These are phyloP conservation scores for Pyrocoelia pectoralis DNA, from an alignment of 2,888 invertebrate species.

Conservation along the genomic window DNA sequence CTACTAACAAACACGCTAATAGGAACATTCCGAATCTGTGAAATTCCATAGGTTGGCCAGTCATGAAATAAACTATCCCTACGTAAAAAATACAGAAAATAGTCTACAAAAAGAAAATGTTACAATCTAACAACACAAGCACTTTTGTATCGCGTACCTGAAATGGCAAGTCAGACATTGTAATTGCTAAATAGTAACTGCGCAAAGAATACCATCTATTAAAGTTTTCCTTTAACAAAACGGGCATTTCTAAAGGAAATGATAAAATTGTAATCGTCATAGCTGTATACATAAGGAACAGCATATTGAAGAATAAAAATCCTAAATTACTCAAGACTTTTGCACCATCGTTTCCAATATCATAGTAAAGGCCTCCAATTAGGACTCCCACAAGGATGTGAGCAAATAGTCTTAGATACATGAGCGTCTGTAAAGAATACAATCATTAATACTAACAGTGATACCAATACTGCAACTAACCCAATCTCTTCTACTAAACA, in stretches of 20 bases:
- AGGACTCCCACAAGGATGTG: conserved; percentile 93
- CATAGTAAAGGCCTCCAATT: conserved; percentile 94
- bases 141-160: conserved; percentile 74
- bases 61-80: conserved; percentile 92
- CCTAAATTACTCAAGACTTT: conserved; percentile 96
- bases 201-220: conserved; percentile 97
- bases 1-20: conserved; percentile 85
- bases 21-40: conserved; percentile 89
- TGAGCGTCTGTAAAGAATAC: conserved; percentile 79
- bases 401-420: conserved; percentile 92
- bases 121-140: conserved; percentile 12
- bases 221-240: conserved; percentile 92
- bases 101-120: conserved; percentile 70
- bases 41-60: conserved; percentile 87
- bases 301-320: conserved; percentile 97
- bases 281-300: conserved; percentile 99
- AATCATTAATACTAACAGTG: not conserved
- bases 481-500: conserved; percentile 90
- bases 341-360: conserved; percentile 94
- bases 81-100: conserved; percentile 94
- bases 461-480: conserved; percentile 61
- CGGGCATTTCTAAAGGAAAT: conserved; percentile 96
- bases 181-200: conserved; percentile 94
- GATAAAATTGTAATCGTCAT: conserved; percentile 98
- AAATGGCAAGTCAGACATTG: conserved; percentile 96